phyloP scores from a whole-genome alignment of 2,113 vertebrate species.

The Promerops cafer region DNA sequence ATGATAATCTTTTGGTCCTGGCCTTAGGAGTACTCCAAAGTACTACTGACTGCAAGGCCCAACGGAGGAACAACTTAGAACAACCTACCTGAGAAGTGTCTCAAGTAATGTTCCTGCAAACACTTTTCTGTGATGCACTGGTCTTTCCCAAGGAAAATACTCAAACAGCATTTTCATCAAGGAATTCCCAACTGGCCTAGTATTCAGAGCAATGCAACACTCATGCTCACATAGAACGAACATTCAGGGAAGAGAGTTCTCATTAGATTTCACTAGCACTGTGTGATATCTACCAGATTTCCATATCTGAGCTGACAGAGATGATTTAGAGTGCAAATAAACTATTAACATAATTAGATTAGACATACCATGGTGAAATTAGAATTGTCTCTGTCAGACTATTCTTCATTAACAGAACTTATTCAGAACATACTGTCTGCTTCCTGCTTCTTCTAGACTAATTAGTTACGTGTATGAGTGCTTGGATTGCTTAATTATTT shows the following conservation, averaged over 20 bases:
- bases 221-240: neutral
- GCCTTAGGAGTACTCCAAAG: neutral
- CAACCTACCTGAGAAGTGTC: neutral
- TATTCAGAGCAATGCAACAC: neutral
- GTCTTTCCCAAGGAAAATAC: neutral
- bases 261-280: neutral
- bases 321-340: slow-evolving; percentile 48
- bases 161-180: neutral
- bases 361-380: slow-evolving; percentile 20
- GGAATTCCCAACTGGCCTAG: neutral
- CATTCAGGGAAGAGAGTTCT: neutral
- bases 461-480: neutral
- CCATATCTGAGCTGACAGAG: neutral
- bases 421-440: neutral
- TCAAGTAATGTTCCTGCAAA: neutral
- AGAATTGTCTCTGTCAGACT: slow-evolving; percentile 5
- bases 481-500: slow-evolving; percentile 25
- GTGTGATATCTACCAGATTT: neutral
- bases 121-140: neutral
- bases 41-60: neutral
- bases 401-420: slow-evolving; percentile 42
- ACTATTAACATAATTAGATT: slow-evolving; percentile 49
- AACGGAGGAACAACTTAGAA: neutral
- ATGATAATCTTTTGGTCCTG: neutral
- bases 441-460: slow-evolving; percentile 17